Base-by-base conservation (phyloP, 1,140 invertebrate species). In the Orius insidiosus region DNA sequence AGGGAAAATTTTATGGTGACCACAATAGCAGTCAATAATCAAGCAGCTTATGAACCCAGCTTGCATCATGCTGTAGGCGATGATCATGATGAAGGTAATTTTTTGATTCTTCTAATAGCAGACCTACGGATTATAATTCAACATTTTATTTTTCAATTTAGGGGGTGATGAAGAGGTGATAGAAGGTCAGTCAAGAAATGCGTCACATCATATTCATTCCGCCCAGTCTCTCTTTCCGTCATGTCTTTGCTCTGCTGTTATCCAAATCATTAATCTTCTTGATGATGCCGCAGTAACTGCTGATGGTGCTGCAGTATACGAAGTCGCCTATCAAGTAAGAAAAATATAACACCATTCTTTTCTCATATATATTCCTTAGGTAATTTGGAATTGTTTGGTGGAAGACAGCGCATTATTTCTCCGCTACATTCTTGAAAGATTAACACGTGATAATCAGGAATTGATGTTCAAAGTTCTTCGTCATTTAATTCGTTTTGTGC, bases 381-480 rank as follows among this genome's bases (percentile, higher is more conserved):
- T 94, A 0, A 93, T 97, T 45, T 98, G 94, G 93, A 82, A 79
- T 52, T 98, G 94, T 63, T 65, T 99, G 31, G 92, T 98, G 0
- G 96, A 99, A 70, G 96, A 99, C 58, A 89, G 92, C 8, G 85
- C 92, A 0, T 63, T 99, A 1, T 99, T 98, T 61, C 66, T 98
- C 16, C 74, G 95, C 24, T 93, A 97, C 58, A 86, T 98, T 45
- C 67, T 99, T 32, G 96, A 99, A 63, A 78, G 93, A 45, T 62
- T 99, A 1, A 99, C 96, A 0, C 71, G 89, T 24, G 92, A 97
- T 53, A 83, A 87, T 56, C 90, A 95, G 66, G 90, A 96, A 57
- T 74, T 90, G 45, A 89, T 98, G 78, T 85, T 98, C 57, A 93
- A 95, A 63, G 72, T 86, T 9, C 61, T 98, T 5, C 68, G 94